Percentiles rank a stretch among this genome's conserved stretches.
phyloP scores from a whole-genome alignment of 2,113 vertebrate species.

The Saccopteryx leptura region DNA sequence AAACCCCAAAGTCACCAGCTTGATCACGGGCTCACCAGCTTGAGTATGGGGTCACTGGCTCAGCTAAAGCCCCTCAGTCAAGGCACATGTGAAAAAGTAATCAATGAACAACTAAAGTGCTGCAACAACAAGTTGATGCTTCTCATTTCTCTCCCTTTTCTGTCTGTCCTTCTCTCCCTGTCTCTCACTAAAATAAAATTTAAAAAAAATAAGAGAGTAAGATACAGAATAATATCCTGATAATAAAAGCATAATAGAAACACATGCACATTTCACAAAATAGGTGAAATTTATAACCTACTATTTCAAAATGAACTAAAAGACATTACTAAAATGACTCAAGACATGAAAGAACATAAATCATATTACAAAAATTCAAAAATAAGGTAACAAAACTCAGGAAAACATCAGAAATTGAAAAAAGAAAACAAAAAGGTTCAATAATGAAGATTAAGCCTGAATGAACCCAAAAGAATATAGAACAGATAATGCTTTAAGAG shows the following conservation, averaged over 20 bases:
- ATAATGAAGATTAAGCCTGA: slow-evolving; percentile 39
- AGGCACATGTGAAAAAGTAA: too few relatives aligned
- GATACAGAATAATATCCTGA: neutral
- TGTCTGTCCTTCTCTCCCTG: too few relatives aligned
- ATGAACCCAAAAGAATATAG: slow-evolving; percentile 2
- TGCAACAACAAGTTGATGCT: too few relatives aligned
- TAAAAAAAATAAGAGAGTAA: neutral
- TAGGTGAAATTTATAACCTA: slow-evolving; percentile 41
- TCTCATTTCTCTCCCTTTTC: too few relatives aligned
- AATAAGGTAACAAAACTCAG: neutral
- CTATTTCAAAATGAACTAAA: slow-evolving; percentile 56
- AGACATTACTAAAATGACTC: slow-evolving; percentile 30
- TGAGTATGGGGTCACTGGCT: too few relatives aligned
- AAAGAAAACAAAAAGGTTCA: neutral
- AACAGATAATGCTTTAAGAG: slow-evolving; percentile 21
- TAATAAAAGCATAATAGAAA: slow-evolving; percentile 36
- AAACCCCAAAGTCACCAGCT: too few relatives aligned
- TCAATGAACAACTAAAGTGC: too few relatives aligned
- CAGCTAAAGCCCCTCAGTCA: too few relatives aligned
- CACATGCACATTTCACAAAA: neutral
- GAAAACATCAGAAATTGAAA: slow-evolving; percentile 29
- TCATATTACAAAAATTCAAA: slow-evolving; percentile 14
- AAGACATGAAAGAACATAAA: slow-evolving; percentile 10
- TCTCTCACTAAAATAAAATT: too few relatives aligned
- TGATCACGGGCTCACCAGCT: too few relatives aligned